A percentile compares a stretch with the other conserved stretches of the same genome.
Evolutionary conservation across 2,113 vertebrate species (phyloP).

Genomic region (Anolis carolinensis): DNA sequence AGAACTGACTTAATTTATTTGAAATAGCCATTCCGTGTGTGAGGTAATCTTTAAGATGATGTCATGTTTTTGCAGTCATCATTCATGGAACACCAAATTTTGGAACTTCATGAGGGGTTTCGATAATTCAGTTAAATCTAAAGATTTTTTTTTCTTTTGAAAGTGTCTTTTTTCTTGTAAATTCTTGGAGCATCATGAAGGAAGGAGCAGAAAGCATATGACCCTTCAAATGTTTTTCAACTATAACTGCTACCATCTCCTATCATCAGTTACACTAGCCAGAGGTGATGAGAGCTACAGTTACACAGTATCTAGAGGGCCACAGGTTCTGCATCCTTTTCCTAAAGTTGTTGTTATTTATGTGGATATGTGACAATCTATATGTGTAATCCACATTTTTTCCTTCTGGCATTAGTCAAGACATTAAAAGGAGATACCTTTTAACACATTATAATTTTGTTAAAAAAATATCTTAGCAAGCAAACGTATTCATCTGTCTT

Average conservation of each 20-base stretch:
- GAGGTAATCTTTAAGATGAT: neutral
- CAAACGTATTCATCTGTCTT: neutral
- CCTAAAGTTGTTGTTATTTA: neutral
- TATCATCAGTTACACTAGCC: neutral
- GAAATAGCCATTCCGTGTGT: neutral
- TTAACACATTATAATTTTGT: neutral
- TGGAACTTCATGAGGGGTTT: neutral
- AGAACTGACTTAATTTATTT: neutral
- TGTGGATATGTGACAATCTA: slow-evolving; percentile 23
- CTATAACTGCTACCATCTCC: too few species aligned
- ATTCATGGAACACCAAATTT: neutral
- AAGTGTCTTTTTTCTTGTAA: slow-evolving; percentile 34
- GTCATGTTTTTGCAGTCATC: neutral
- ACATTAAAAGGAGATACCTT: neutral
- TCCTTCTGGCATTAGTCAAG: slow-evolving; percentile 6
- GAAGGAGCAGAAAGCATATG: too few species aligned
- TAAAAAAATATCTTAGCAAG: neutral
- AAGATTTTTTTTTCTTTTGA: neutral
- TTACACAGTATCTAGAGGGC: too few species aligned
- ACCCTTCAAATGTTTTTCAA: too few species aligned
- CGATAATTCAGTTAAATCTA: neutral
- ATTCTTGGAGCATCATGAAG: neutral
- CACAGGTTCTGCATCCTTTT: too few species aligned
- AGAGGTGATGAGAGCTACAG: too few species aligned
- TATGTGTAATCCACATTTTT: slow-evolving; percentile 27